A percentile compares a stretch with the other conserved stretches of the same genome.
These are phyloP conservation scores for Malthinus flaveolus DNA, from an alignment of 2,888 invertebrate species.

Conservation along the genomic window DNA sequence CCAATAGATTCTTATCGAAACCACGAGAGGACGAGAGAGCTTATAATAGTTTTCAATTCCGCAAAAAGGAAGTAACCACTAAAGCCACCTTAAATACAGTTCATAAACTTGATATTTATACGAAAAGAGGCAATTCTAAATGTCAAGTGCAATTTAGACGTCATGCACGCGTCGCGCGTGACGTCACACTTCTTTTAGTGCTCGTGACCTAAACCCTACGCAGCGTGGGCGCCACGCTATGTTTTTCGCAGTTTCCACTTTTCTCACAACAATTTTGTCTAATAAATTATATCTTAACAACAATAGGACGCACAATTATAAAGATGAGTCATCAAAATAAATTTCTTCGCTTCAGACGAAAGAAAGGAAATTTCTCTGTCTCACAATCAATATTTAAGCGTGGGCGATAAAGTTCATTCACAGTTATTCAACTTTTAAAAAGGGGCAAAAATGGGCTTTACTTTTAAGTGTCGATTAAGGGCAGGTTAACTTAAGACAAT, in stretches of 20 bases:
- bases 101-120: background rate
- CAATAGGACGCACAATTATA: too few species aligned
- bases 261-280: too few species aligned
- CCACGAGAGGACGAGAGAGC: background rate
- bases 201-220: too few species aligned
- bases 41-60: too few species aligned
- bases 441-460: background rate
- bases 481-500: background rate
- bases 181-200: background rate
- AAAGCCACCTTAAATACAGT: background rate
- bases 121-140: background rate
- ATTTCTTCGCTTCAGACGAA: background rate
- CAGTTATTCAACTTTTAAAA: background rate
- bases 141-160: background rate
- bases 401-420: slow-evolving; percentile 21
- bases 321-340: background rate
- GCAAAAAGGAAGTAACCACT: too few species aligned
- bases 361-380: slow-evolving; percentile 7
- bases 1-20: too few species aligned
- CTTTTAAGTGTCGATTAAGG: background rate
- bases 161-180: background rate
- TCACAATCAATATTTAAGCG: slow-evolving; percentile 18
- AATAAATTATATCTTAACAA: too few species aligned
- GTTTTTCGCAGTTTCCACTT: too few species aligned
- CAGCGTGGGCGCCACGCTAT: too few species aligned